phyloP scores from a whole-genome alignment of 1,140 invertebrate species.

The Euglossa dilemma region DNA sequence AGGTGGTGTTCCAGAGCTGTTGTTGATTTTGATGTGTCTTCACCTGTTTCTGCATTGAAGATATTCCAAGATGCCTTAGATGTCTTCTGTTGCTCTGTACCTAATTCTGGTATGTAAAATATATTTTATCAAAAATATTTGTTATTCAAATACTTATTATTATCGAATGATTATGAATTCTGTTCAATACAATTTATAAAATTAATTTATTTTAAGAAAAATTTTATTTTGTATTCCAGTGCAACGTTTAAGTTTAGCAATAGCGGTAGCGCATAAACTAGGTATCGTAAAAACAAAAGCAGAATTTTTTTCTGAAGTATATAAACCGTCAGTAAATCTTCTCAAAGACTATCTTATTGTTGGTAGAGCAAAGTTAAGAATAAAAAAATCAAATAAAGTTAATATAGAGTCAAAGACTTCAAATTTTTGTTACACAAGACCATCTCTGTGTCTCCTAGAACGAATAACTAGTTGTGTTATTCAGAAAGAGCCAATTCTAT shows the following conservation, averaged over 20 bases:
- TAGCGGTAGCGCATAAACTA: slow-evolving; percentile 89
- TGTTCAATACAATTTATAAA: not conserved
- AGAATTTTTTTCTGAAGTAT: slow-evolving; percentile 89
- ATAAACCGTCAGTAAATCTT: slow-evolving; percentile 90
- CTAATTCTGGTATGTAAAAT: slow-evolving; percentile 81
- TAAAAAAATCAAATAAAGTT: slow-evolving; percentile 60
- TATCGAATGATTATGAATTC: not conserved
- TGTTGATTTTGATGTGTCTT: slow-evolving; percentile 89
- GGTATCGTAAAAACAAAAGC: slow-evolving; percentile 92
- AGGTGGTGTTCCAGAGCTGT: slow-evolving; percentile 94
- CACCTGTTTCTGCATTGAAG: slow-evolving; percentile 88
- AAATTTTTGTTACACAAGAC: slow-evolving; percentile 91
- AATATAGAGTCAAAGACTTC: slow-evolving; percentile 74
- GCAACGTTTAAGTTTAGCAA: slow-evolving; percentile 86
- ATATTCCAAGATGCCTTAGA: slow-evolving; percentile 96
- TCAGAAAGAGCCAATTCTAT: slow-evolving; percentile 94
- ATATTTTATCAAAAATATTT: slow-evolving; percentile 1
- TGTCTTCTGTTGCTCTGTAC: slow-evolving; percentile 92
- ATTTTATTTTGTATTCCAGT: slow-evolving; percentile 72
- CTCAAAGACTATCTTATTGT: slow-evolving; percentile 80
- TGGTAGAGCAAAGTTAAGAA: slow-evolving; percentile 83
- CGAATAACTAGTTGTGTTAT: slow-evolving; percentile 91
- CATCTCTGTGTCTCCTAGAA: slow-evolving; percentile 92
- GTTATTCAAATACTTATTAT: not conserved
- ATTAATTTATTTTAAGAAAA: too few relatives aligned